Evolutionary conservation across 2,888 invertebrate genomes (phyloP), one percentile per base, ranked within the genome.

Genomic region (Danaus chrysippus): DNA sequence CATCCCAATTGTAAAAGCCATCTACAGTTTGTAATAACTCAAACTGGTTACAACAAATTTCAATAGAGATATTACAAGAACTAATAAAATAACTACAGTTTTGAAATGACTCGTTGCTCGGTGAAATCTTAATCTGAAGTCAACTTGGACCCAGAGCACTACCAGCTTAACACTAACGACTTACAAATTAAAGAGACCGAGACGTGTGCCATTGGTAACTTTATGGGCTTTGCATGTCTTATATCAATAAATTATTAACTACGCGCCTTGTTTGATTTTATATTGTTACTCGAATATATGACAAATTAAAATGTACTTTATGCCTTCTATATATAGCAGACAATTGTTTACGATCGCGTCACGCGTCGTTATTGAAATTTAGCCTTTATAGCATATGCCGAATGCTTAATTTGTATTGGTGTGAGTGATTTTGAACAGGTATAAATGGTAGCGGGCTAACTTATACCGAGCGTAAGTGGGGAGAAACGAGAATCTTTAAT

Each of bases 231-330:
- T 78, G 91, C 91, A 90, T 91, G 91, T 90, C 85, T 88, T 88
- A 89, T 87, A 89, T 89, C 89, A 89, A 91, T 91, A 91, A 91
- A 91, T 91, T 90, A 90, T 91, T 88, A 86, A 86, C 86, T 83
- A 86, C 87, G 83, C 84, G 86, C 82, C 87, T 84, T 88, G 84
- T 87, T 89, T 89, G 86, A 87, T 87, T 87, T 81, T 77, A 83
- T 83, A 84, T 87, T 84, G 82, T 82, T 81, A 81, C 79, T 76
- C 75, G 72, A 71, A 34, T 73, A 73, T 80, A 77, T 77, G 75
- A 76, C 77, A 78, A 77, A 77, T 80, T 71, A 83, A 86, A 82
- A 75, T 81, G 75, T 74, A 79, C 89, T 84, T 78, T 86, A 82
- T 66, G 65, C 56, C 77, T 71, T 76, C 74, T 74, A 65, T 73